Base-by-base conservation (phyloP, 2,888 invertebrate genomes). In the Ethmia dodecea region DNA sequence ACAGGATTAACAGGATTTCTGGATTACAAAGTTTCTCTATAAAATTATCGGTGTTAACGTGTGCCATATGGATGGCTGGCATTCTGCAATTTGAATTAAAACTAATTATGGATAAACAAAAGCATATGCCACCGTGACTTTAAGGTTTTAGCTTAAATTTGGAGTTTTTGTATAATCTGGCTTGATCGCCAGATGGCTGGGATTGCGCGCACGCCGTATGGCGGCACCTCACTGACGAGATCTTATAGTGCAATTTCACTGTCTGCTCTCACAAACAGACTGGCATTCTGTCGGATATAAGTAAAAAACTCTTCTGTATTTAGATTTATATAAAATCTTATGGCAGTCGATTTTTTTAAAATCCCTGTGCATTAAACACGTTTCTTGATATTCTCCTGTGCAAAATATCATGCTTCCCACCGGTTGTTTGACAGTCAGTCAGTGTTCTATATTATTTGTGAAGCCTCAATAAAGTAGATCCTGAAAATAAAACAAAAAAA, bases 51-150 rank as follows among this genome's bases (percentile, higher is more conserved):
- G n/a, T n/a, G n/a, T n/a, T n/a, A n/a, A n/a, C n/a, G n/a, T n/a
- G n/a, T n/a, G n/a, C n/a, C n/a, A n/a, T n/a, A n/a, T n/a, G n/a
- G n/a, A 35, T 47, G 45, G 31, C 40, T 43, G 28, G 31, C 27
- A 13, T 35, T 33, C 40, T 18, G 32, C 31, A 42, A 64, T 60
- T 62, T 37, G 48, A 67, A 68, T 69, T 67, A 62, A 47, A 29
- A 60, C 57, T 60, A 73, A 73, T 76, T 73, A 64, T 39, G 52
- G 40, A 44, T 58, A 65, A 72, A 66, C 61, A 61, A 63, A 66
- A 62, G 63, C 78, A 78, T 78, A 77, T 77, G 78, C 68, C 69
- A 76, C 79, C 74, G 63, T 78, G 76, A 71, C 72, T 70, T 54
- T 40, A 28, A 33, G 48, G 46, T 29, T 57, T 52, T 41, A 40